These are phyloP conservation scores for Theodoxus fluviatilis DNA, from an alignment of 2,888 invertebrate genomes.

Conservation along the genomic window DNA sequence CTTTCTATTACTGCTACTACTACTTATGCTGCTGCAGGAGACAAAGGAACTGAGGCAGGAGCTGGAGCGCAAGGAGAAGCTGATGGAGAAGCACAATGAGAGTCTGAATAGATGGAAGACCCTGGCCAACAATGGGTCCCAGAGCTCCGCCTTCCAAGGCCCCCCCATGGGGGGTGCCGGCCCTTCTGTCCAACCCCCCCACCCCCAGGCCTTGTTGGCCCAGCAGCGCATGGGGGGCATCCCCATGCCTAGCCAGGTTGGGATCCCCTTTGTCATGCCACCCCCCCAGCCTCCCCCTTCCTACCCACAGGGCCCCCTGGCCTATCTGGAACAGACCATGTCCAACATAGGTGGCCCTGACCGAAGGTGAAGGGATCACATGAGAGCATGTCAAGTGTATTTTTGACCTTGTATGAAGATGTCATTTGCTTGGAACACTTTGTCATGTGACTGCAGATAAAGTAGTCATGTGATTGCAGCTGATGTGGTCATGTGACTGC, in stretches of 20 bases:
- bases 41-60: constrained; percentile 85
- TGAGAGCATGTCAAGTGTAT: no score
- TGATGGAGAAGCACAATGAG: constrained; percentile 86
- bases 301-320: constrained; percentile 75
- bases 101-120: constrained; percentile 91
- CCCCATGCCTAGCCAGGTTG: no score
- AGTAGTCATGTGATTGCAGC: no score
- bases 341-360: constrained; percentile 89
- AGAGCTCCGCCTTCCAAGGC: no score
- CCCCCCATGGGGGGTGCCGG: no score
- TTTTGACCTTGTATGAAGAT: no score
- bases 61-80: constrained; percentile 85
- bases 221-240: constrained; percentile 32
- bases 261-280: constrained; percentile 42
- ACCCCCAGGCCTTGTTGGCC: constrained; percentile 27
- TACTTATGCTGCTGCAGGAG: constrained; percentile 71
- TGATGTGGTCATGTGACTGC: no score
- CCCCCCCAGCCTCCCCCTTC: constrained; percentile 41
- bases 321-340: constrained; percentile 87
- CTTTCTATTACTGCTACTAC: no score
- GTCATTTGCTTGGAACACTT: no score
- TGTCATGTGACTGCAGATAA: no score
- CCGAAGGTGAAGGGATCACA: no score
- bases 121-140: constrained; percentile 73
- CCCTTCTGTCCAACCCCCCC: constrained; percentile 29